Evolutionary conservation across 1,140 invertebrate species (phyloP), one percentile per base, ranked within the genome.

Genomic region (Aleiodes sp.): DNA sequence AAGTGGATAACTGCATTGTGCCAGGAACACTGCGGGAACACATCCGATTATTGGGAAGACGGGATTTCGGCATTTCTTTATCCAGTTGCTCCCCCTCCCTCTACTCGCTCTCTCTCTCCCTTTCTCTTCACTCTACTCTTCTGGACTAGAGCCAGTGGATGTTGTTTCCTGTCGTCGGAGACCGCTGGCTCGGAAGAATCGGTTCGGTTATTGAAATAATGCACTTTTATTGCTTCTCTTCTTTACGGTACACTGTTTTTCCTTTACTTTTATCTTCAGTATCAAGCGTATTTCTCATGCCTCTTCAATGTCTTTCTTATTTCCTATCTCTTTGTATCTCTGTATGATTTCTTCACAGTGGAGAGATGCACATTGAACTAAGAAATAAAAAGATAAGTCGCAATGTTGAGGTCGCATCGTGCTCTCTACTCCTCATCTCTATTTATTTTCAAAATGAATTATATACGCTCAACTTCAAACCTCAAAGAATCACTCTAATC

Each of bases 11-110:
- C 79, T 82, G 80, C 77, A 80, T 80, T 76, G 79, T 83, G 81
- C 79, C 81, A 82, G 76, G 70, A 82, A 82, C 78, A 79, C 76
- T 79, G 80, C 76, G 74, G 77, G 78, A 80, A 78, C 80, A 83
- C 80, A 82, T 84, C 82, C 83, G 81, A 84, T 83, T 83, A 83
- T 84, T 82, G 80, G 78, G 70, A 75, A 79, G 80, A 80, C 77
- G 76, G 77, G 76, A 82, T 83, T 84, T 81, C 75, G 74, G 75
- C 77, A 79, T 83, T 83, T 83, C 80, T 82, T 80, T 78, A 77
- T 70, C 73, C 39, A 12, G 26, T 24, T 43, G n/a, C 39, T 14
- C 39, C 7, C 39, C 39, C n/a, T 8, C 39, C 39, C 39, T 16
- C 19, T n/a, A n/a, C 21, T 8, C 4, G n/a, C 3, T 41, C 46